Percentiles rank a stretch among this genome's conserved stretches.
These are phyloP conservation scores for Solenodon paradoxus DNA, from an alignment of 2,113 vertebrate species.

Conservation along the genomic window DNA sequence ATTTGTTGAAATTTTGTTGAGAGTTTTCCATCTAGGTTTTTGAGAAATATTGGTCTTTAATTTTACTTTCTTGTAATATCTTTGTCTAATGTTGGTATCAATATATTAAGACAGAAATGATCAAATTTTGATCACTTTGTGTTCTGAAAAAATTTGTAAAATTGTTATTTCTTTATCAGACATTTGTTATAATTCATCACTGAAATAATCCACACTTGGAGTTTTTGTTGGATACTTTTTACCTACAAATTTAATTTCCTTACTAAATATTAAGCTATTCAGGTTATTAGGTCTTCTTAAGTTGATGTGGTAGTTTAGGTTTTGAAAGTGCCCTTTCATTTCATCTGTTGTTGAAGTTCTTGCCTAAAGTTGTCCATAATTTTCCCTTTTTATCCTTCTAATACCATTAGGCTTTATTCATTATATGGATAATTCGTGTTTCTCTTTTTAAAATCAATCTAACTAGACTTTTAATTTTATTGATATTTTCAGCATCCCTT, in stretches of 20 bases:
- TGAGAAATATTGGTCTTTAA: background rate
- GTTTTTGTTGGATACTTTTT: background rate
- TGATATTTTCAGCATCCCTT: background rate
- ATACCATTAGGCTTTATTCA: background rate
- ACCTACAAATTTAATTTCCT: background rate
- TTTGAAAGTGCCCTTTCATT: background rate
- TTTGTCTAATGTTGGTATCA: background rate
- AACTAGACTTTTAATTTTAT: background rate
- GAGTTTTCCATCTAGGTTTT: background rate
- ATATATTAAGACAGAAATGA: background rate
- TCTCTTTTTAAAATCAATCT: background rate
- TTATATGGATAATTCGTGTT: background rate
- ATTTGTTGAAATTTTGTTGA: background rate
- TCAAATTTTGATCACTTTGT: background rate
- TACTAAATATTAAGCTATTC: background rate
- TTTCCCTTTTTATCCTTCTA: background rate
- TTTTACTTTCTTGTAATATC: background rate
- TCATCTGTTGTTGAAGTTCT: background rate
- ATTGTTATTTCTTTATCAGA: background rate
- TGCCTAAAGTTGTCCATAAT: background rate
- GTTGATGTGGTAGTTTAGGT: background rate
- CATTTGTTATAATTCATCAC: background rate
- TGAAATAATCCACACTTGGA: background rate
- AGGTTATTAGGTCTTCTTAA: background rate
- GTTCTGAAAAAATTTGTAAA: background rate